Evolutionary conservation across 2,888 invertebrate species (phyloP), one percentile per base, ranked within the genome.

Genomic region (Bursaphelenchus okinawaensis): DNA sequence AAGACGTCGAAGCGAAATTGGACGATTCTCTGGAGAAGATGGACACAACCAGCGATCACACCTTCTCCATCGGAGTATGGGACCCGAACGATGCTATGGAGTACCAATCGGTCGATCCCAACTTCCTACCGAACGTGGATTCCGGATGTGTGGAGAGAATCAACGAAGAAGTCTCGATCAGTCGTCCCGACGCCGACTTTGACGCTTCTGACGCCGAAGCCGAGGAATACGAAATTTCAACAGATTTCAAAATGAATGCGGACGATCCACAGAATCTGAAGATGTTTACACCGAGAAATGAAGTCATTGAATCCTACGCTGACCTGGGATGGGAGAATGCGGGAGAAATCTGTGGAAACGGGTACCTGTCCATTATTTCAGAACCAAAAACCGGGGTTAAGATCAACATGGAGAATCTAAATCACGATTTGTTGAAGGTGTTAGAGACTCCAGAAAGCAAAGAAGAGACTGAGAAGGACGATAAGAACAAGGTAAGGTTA

Each of bases 51-150:
- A 19, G 19, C 23, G 54, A 54, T 12, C 19, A 12, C 16, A 19
- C 58, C 23, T 80, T 78, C 61, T 68, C 69, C n/a, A 78, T 82
- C 55, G 80, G 79, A 26, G 76, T 82, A 7, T 82, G 82, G 82
- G 77, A 82, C 69, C 81, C 82, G 12, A 56, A 61, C 8, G 67
- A 69, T 19, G 78, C 70, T 3, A 63, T 27, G 4, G 54, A 64
- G 31, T 67, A 68, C 28, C 52, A 54, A 7, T 50, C 60, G 19
- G 31, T 59, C 51, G 60, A 27, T n/a, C 2, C 40, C 1, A 20
- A 8, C 22, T 16, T 50, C 1, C 1, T 20, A 8, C 8, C 50
- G 19, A 28, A 56, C 16, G 27, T 9, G 22, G 16, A 24, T n/a
- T 57, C 26, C 22, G 54, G 54, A 24, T 16, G 22, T 22, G 54